Base-by-base conservation (phyloP, 2,797 vertebrate species). In the Enteromius viviparus region DNA sequence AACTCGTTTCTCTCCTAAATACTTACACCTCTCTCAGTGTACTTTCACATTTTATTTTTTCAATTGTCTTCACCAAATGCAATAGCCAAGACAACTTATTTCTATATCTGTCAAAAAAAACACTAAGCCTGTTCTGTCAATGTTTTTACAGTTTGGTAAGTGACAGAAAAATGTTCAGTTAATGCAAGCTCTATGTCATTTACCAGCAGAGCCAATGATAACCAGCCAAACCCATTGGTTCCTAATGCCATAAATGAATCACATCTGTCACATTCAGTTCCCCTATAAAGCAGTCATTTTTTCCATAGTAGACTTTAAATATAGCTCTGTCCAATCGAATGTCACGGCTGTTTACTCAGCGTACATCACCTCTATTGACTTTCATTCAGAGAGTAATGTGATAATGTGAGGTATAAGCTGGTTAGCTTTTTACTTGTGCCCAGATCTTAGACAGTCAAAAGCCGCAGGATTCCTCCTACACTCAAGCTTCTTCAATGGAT, bases 351-450 rank as follows among this genome's bases (percentile, higher is more conserved):
- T 76, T 76, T 76, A 76, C 42, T 60, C 34, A 60, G n/a, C 2
- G 34, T 42, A 76, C 34, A 76, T 26, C 14, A 34, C 53, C 32
- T 76, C 7, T 34, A 60, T 11, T 76, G 34, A 60, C 49, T 55
- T 75, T 74, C 49, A 53, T 74, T 53, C 29, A 37, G 49, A 74
- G 51, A 76, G 34, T 42, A 58, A 58, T 58, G 72, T 75, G 23
- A 80, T 80, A 71, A 80, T 80, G 78, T n/a, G 51, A 45, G 12
- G 19, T 62, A 45, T 71, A 34, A 32, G 37, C 68, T 60, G 66
- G 53, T 60, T 47, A 45, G 68, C 68, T n/a, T 60, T 80, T 80
- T 71, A 60, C 29, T 47, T 47, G 40, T 3, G 5, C 79, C 37
- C 26, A 49, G 8, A 72, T 64, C 69, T 64, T 37, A 58, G 45